Evolutionary conservation across 2,113 vertebrate species (phyloP).

Genomic region (Gallinago undulata): DNA sequence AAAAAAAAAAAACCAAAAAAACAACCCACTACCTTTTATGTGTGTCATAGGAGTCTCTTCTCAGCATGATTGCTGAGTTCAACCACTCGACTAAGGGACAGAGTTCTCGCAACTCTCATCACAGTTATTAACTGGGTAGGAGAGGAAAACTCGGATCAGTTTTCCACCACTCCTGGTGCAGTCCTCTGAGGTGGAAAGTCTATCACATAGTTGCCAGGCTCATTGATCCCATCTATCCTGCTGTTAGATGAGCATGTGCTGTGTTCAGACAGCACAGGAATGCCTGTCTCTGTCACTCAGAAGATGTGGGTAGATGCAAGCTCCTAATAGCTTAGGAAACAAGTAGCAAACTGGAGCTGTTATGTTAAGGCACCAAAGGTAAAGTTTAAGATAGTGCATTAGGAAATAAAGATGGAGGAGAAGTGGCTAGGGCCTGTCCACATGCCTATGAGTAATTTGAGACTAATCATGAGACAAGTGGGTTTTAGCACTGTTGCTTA

Average conservation of each 20-base stretch:
- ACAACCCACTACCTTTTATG: too few species aligned
- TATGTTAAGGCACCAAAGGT: background rate
- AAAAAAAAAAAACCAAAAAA: too few species aligned
- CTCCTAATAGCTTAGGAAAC: background rate
- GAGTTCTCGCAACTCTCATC: background rate
- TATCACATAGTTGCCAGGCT: background rate
- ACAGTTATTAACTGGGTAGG: background rate
- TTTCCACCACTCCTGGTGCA: background rate
- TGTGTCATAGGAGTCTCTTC: background rate
- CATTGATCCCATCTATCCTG: background rate
- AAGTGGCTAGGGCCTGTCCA: background rate
- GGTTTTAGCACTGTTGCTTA: background rate
- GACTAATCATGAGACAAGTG: background rate
- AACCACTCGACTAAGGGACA: background rate
- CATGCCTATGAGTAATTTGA: background rate
- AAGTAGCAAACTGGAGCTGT: background rate
- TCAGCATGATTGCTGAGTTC: background rate
- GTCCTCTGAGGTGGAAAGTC: background rate
- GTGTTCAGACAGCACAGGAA: background rate
- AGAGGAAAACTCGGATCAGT: background rate
- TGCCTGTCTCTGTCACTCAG: background rate
- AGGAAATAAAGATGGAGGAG: background rate
- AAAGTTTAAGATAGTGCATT: background rate
- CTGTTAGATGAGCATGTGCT: background rate
- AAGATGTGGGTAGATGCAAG: background rate